Conservation (phyloP, 2,888 invertebrate species). For the Pristionchus fissidentatus region DNA sequence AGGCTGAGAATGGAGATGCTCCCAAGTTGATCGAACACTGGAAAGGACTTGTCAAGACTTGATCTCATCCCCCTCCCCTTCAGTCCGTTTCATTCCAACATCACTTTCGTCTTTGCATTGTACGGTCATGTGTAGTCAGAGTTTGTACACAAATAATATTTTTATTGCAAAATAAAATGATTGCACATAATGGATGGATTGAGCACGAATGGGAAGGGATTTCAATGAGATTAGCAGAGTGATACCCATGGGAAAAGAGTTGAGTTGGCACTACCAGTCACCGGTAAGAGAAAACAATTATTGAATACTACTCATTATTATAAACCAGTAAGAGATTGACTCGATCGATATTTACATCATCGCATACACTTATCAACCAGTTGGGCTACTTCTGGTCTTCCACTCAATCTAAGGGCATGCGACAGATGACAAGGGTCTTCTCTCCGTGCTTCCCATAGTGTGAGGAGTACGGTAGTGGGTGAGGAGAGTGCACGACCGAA, state of each 20-base stretch:
- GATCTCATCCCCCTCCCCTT: not conserved
- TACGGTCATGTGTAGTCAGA: not conserved
- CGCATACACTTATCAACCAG: constrained; percentile 29
- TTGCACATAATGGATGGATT: not conserved
- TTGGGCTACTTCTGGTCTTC: constrained; percentile 28
- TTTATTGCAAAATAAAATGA: not conserved
- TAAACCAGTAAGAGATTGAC: not conserved
- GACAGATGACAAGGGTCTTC: constrained; percentile 35
- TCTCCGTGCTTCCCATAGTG: constrained; percentile 35
- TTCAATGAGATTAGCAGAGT: not conserved
- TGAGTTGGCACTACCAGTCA: not conserved
- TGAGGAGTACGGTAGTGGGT: constrained; percentile 40
- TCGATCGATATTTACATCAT: not conserved
- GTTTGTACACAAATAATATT: not conserved
- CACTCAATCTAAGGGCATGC: constrained; percentile 42
- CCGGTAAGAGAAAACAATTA: not conserved
- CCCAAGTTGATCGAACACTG: not conserved
- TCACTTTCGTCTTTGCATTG: not conserved
- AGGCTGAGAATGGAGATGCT: constrained; percentile 33
- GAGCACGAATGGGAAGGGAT: not conserved
- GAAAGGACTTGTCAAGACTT: not conserved
- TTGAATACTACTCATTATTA: not conserved
- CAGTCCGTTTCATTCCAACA: not conserved
- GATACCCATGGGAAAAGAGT: not conserved
- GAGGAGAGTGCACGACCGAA: constrained; percentile 13